Conservation (phyloP, 2,113 vertebrate genomes). For the Mustelus asterias region DNA sequence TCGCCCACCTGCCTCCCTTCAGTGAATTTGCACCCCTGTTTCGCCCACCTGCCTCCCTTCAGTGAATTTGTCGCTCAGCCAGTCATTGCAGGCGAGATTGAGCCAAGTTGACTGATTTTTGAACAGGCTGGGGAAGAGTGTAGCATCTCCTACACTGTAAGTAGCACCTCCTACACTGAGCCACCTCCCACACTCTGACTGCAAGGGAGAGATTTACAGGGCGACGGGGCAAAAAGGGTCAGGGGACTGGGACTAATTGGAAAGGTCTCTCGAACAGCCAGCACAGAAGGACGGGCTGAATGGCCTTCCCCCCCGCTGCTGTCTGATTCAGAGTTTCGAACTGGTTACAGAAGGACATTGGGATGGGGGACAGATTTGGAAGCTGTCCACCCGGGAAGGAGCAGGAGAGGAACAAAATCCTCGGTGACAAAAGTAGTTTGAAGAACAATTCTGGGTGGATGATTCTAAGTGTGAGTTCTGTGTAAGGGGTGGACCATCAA, state of each 20-base stretch:
- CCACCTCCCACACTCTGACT: no score
- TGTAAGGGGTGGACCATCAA: background rate
- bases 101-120: background rate
- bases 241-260: background rate
- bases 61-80: background rate
- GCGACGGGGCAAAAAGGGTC: no score
- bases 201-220: background rate
- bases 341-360: no score
- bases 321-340: no score
- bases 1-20: no score
- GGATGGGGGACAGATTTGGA: no score
- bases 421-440: background rate
- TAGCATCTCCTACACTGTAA: background rate
- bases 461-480: background rate
- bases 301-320: no score
- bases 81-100: background rate
- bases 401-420: background rate
- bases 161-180: background rate
- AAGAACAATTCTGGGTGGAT: background rate
- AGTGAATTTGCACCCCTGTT: background rate
- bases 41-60: no score
- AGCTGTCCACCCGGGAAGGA: background rate
- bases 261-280: background rate
- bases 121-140: background rate
- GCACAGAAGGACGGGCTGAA: no score